These are phyloP conservation scores for Cheumatopsyche charites DNA, from an alignment of 1,140 invertebrate genomes.

Conservation along the genomic window DNA sequence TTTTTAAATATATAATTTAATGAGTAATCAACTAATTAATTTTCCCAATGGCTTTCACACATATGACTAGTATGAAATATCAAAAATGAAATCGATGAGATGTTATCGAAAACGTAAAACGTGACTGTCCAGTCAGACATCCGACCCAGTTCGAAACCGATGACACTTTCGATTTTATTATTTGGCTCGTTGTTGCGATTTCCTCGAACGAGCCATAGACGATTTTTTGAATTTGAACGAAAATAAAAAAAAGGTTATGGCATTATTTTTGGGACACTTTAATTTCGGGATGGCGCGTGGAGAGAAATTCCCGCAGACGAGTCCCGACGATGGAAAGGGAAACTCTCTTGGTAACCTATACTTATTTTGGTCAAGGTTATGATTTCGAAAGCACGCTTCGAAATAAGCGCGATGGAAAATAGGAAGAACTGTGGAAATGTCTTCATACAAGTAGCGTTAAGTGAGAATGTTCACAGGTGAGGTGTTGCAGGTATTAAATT, in stretches of 20 bases:
- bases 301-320: background rate
- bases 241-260: background rate
- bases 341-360: slow-evolving; percentile 11
- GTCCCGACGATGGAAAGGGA: background rate
- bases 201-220: too few species aligned
- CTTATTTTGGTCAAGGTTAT: slow-evolving; percentile 37
- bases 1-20: too few species aligned
- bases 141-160: background rate
- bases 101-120: too few species aligned
- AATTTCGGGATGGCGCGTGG: background rate
- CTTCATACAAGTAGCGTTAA: too few species aligned
- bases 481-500: too few species aligned
- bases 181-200: background rate
- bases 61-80: too few species aligned
- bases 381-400: background rate
- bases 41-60: too few species aligned
- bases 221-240: too few species aligned
- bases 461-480: too few species aligned
- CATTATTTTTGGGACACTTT: background rate
- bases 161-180: background rate
- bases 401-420: background rate
- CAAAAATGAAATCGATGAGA: too few species aligned
- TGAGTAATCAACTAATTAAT: too few species aligned
- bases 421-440: background rate
- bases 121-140: background rate